These are phyloP conservation scores for Hypena proboscidalis DNA, from an alignment of 2,888 invertebrate species.

Conservation along the genomic window DNA sequence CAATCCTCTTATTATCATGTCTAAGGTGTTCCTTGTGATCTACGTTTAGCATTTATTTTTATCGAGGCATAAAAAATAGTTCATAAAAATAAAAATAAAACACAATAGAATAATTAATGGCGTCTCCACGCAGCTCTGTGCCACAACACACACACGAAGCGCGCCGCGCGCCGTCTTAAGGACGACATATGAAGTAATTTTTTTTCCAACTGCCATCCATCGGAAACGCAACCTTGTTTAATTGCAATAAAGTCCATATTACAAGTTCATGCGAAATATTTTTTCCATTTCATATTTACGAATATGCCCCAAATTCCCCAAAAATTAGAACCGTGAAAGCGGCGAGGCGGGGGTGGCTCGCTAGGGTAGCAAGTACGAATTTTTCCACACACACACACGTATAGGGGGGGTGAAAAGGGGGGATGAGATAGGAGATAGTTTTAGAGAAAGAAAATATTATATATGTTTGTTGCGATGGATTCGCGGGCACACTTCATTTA, in stretches of 20 bases:
- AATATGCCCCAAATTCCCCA: constrained; percentile 86
- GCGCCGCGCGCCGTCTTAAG: constrained; percentile 84
- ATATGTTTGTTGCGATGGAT: constrained; percentile 58
- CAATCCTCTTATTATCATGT: no score
- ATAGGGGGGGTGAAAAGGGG: constrained; percentile 39
- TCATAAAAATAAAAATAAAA: constrained; percentile 18
- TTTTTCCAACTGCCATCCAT: constrained; percentile 71
- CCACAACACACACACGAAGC: constrained; percentile 81
- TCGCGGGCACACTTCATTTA: constrained; percentile 57
- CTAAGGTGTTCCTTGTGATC: no score
- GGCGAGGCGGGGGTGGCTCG: constrained; percentile 58
- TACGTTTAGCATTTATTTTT: no score
- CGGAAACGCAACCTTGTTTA: constrained; percentile 54
- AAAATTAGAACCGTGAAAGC: constrained; percentile 86
- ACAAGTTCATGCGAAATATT: constrained; percentile 73
- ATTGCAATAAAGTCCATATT: constrained; percentile 54
- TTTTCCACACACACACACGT: constrained; percentile 53
- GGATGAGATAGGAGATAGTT: constrained; percentile 79
- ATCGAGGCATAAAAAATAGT: constrained; percentile 1
- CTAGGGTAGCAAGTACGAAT: constrained; percentile 63
- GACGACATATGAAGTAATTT: constrained; percentile 86
- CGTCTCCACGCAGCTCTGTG: constrained; percentile 59
- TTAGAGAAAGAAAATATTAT: constrained; percentile 76
- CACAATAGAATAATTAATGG: constrained; percentile 33
- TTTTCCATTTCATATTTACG: constrained; percentile 86